Evolutionary conservation across 1,140 invertebrate genomes (phyloP), one percentile per base, ranked within the genome.

Genomic region (Apolygus lucorum): DNA sequence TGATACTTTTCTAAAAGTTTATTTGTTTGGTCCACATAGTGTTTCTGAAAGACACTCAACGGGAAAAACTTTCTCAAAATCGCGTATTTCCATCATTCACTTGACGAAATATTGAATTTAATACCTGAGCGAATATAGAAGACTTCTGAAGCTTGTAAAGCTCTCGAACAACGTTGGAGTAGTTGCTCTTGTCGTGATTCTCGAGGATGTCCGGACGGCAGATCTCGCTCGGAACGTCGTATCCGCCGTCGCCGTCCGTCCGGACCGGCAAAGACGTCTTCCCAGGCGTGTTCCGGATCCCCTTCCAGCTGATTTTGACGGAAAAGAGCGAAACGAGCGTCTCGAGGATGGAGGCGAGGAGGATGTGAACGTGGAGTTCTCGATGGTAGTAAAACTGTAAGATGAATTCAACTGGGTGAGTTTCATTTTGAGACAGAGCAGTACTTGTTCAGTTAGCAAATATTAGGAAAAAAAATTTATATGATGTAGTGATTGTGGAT

Each of bases 271-370:
- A 52, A 2, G 76, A 72, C 2, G 80, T 76, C 24, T 82, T 82
- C 26, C 86, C 84, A 24, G 84, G 83, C 59, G 78, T 76, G 71
- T 82, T 85, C 27, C 76, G 82, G 83, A 87, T 86, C 4, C 86
- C 86, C 29, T 79, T 81, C 71, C 84, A 83, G 2, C 83, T 81
- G 27, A 87, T 81, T 73, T 80, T 85, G 0, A 82, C 76, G 28
- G 84, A 84, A 8, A 87, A 73, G 22, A 83, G 74, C 0, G 85
- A 86, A 85, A 85, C 87, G 1, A 84, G 72, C 0, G 82, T 70
- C 72, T 86, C 85, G 8, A 86, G 62, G n/a, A 84, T 76, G 2
- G 84, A 82, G 0, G 84, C 82, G 11, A 87, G 81, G 14, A 86
- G 72, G 52, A 87, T 83, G 74, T 88, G 86, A 24, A 84, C 77